A percentile compares a stretch with the other conserved stretches of the same genome.
These are phyloP conservation scores for Anthophora plumipes DNA, from an alignment of 2,888 invertebrate species.

Conservation along the genomic window DNA sequence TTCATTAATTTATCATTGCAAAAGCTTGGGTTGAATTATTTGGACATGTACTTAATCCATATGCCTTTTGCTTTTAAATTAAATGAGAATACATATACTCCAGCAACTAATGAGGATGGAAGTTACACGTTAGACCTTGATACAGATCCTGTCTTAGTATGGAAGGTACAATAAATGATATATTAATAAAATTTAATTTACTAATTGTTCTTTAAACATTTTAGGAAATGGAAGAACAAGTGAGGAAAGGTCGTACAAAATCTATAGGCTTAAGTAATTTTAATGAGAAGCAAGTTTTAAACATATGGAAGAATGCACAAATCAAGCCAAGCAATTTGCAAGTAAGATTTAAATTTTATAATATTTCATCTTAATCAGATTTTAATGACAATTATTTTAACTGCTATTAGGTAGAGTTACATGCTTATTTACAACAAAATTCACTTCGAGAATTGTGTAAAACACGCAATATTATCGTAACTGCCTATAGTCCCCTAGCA, in stretches of 20 bases:
- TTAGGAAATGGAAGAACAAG: conserved; percentile 90
- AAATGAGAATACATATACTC: conserved; percentile 86
- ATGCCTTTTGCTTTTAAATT: conserved; percentile 89
- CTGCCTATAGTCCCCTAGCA: conserved; percentile 90
- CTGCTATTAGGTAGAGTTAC: conserved; percentile 87
- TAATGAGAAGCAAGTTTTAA: conserved; percentile 88
- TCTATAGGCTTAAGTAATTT: conserved; percentile 94
- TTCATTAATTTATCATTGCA: conserved; percentile 88
- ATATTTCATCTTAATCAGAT: background rate
- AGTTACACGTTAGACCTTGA: conserved; percentile 87
- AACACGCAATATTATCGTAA: conserved; percentile 87
- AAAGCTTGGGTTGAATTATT: conserved; percentile 88
- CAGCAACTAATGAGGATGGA: conserved; percentile 86
- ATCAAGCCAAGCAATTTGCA: conserved; percentile 91
- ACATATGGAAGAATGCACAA: conserved; percentile 87
- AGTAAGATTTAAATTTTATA: conserved; percentile 67
- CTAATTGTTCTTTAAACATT: background rate
- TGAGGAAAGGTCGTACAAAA: conserved; percentile 87
- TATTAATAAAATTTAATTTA: conserved; percentile 1
- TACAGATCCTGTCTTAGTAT: conserved; percentile 89
- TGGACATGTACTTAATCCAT: conserved; percentile 92
- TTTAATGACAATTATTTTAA: conserved; percentile 3
- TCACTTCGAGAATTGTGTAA: conserved; percentile 88
- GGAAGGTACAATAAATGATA: conserved; percentile 86
- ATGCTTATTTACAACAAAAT: conserved; percentile 91